Conservation (phyloP, 2,113 vertebrate genomes). For the Alethe castanea region DNA sequence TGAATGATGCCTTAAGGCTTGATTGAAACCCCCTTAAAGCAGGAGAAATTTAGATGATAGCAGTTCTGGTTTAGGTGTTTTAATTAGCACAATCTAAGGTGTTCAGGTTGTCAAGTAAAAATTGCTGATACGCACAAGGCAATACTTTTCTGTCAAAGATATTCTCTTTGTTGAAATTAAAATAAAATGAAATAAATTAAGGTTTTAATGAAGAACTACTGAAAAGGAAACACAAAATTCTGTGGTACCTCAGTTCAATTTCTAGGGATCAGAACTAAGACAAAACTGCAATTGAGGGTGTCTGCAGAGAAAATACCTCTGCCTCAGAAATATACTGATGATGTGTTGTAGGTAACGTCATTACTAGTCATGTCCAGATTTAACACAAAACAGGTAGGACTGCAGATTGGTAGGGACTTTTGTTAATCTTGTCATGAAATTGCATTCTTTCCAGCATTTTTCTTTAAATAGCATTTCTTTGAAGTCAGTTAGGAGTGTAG, state of each 20-base stretch:
- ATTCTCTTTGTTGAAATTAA: neutral
- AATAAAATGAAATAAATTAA: neutral
- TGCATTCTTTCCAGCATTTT: neutral
- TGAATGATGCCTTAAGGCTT: neutral
- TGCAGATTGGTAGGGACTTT: neutral
- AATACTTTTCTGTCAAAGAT: neutral
- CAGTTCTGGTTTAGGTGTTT: neutral
- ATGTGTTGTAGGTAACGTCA: neutral
- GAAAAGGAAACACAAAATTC: neutral
- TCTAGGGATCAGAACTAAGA: neutral
- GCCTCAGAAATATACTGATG: neutral
- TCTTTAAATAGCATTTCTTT: neutral
- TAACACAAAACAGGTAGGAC: neutral
- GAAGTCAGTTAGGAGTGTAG: neutral
- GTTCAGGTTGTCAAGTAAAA: neutral
- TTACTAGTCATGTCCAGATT: neutral
- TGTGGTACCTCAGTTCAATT: neutral
- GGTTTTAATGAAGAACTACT: neutral
- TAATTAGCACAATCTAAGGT: neutral
- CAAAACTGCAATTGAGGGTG: neutral
- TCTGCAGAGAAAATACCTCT: neutral
- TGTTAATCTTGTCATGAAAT: neutral
- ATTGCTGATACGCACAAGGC: accelerated
- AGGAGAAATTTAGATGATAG: neutral
- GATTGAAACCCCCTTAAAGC: neutral